phyloP scores from a whole-genome alignment of 2,113 vertebrate genomes.

The Osmerus eperlanus region DNA sequence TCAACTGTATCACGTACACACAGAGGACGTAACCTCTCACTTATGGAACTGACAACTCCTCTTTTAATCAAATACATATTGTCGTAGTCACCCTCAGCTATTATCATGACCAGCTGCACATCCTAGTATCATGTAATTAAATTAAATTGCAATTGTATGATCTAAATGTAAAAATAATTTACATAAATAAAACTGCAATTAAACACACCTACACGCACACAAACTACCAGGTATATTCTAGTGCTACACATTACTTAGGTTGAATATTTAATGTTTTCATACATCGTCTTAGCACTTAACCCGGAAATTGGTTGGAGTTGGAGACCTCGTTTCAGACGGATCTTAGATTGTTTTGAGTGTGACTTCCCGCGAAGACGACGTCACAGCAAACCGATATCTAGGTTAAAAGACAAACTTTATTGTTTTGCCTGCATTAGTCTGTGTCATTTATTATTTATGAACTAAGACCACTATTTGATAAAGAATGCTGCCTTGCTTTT shows the following conservation, averaged over 20 bases:
- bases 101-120: too few species aligned
- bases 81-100: neutral
- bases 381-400: neutral
- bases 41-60: neutral
- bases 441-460: neutral
- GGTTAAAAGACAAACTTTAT: too few species aligned
- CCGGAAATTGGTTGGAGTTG: neutral
- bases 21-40: neutral
- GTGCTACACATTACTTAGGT: too few species aligned
- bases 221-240: too few species aligned
- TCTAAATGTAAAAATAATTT: too few species aligned
- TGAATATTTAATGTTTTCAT: neutral
- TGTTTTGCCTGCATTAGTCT: too few species aligned
- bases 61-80: neutral
- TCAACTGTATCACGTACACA: too few species aligned
- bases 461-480: neutral
- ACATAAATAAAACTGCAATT: too few species aligned
- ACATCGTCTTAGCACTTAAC: neutral
- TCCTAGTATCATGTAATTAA: too few species aligned
- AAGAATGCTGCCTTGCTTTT: too few species aligned
- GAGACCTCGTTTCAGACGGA: neutral
- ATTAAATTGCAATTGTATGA: too few species aligned
- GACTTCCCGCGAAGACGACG: neutral
- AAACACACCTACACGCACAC: too few species aligned
- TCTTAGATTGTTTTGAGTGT: neutral